Evolutionary conservation across 2,113 vertebrate species (phyloP).

Genomic region (Sylvia atricapilla): DNA sequence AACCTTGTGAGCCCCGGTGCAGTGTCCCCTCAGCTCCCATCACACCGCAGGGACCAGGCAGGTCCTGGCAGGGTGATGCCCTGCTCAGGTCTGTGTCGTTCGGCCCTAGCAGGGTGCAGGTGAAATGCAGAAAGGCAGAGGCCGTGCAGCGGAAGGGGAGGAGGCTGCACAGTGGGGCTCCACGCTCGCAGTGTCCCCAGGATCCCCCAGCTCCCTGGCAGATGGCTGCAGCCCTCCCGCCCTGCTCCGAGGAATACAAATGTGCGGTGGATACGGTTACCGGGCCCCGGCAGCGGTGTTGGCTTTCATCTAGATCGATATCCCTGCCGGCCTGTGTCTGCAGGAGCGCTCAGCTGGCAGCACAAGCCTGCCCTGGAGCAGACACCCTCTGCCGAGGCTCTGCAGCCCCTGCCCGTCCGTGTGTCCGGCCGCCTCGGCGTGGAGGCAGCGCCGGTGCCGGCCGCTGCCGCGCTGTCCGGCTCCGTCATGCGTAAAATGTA

Average conservation of each 20-base stretch:
- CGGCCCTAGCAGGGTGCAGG: neutral
- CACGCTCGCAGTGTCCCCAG: neutral
- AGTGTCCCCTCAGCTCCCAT: accelerated
- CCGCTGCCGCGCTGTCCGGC: neutral
- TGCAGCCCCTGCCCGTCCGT: neutral
- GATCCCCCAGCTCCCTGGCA: neutral
- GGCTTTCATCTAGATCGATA: slow-evolving; percentile 54
- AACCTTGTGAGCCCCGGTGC: neutral
- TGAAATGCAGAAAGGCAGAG: neutral
- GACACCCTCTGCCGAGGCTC: neutral
- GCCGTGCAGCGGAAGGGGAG: neutral
- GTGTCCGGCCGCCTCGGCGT: neutral
- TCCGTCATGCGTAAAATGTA: slow-evolving; percentile 62
- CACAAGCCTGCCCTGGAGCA: neutral
- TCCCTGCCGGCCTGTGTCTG: slow-evolving; percentile 8
- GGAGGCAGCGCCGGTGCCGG: neutral
- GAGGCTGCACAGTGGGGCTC: accelerated
- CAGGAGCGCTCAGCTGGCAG: slow-evolving; percentile 1
- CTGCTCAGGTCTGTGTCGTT: neutral
- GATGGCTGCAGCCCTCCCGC: slow-evolving; percentile 38
- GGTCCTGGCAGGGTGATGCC: neutral
- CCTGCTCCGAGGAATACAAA: slow-evolving; percentile 41
- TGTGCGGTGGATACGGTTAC: slow-evolving; percentile 19
- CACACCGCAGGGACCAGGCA: accelerated
- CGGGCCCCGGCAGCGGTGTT: neutral